Evolutionary conservation across 2,113 vertebrate genomes (phyloP).

Genomic region (Equus quagga): DNA sequence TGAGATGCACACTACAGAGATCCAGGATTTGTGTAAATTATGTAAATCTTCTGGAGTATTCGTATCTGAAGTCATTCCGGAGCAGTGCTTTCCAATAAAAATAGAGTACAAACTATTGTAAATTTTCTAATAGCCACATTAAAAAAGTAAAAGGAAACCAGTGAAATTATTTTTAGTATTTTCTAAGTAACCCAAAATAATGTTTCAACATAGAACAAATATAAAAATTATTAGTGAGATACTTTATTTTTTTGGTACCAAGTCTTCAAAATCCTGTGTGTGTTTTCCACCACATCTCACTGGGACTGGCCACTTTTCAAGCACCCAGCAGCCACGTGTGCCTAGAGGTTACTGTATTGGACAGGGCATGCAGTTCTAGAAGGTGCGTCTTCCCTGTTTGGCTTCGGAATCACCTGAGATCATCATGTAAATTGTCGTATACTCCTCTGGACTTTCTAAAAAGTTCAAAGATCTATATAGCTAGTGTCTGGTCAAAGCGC

Average conservation of each 20-base stretch:
- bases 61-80: neutral
- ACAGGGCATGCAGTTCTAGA: neutral
- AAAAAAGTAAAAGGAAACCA: neutral
- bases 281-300: neutral
- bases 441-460: neutral
- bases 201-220: neutral
- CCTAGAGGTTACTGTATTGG: neutral
- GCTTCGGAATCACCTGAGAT: neutral
- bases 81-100: neutral
- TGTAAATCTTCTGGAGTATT: neutral
- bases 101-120: neutral
- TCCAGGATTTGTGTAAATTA: neutral
- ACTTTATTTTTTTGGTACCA: neutral
- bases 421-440: neutral
- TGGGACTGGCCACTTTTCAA: neutral
- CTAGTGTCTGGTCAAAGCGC: neutral
- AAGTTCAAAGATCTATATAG: neutral
- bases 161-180: neutral
- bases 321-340: too few relatives aligned
- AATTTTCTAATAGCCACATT: neutral
- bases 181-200: constrained; percentile 27
- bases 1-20: neutral
- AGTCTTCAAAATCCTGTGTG: neutral
- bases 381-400: neutral
- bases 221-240: neutral